phyloP scores from a whole-genome alignment of 1,140 invertebrate genomes.

The Drosophila serrata region DNA sequence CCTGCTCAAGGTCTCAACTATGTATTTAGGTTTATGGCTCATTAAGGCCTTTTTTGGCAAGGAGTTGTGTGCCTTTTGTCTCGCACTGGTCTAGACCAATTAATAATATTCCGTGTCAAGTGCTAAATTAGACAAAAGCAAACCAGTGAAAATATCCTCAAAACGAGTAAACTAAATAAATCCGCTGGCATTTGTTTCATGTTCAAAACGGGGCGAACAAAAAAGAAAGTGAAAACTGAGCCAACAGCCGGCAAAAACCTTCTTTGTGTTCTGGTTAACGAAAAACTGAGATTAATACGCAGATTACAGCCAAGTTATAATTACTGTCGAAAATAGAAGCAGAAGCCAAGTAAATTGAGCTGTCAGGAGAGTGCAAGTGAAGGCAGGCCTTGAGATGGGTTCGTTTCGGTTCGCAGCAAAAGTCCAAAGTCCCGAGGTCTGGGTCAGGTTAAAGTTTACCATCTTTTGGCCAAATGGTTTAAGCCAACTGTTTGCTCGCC shows the following conservation, averaged over 20 bases:
- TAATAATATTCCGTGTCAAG: slow-evolving; percentile 79
- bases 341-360: slow-evolving; percentile 59
- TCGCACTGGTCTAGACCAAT: slow-evolving; percentile 69
- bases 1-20: neutral
- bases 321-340: slow-evolving; percentile 27
- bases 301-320: slow-evolving; percentile 67
- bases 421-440: slow-evolving; percentile 22
- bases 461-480: slow-evolving; percentile 40
- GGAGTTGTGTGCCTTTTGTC: slow-evolving; percentile 40
- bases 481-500: slow-evolving; percentile 44
- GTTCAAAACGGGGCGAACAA: slow-evolving; percentile 11
- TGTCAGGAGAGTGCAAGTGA: slow-evolving; percentile 66
- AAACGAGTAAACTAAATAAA: slow-evolving; percentile 60
- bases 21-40: slow-evolving; percentile 30
- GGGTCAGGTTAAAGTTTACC: slow-evolving; percentile 17
- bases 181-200: slow-evolving; percentile 60
- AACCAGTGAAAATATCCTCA: slow-evolving; percentile 20
- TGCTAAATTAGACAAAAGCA: slow-evolving; percentile 66
- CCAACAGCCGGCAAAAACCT: slow-evolving; percentile 10
- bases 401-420: slow-evolving; percentile 13
- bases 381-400: slow-evolving; percentile 51
- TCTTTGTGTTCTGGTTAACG: slow-evolving; percentile 25
- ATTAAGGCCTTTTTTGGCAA: slow-evolving; percentile 27
- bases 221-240: slow-evolving; percentile 49
- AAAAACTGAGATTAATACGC: slow-evolving; percentile 75